Percentiles rank a stretch among this genome's conserved stretches.
These are phyloP conservation scores for Drosophila formosana DNA, from an alignment of 2,888 invertebrate genomes.

Conservation along the genomic window DNA sequence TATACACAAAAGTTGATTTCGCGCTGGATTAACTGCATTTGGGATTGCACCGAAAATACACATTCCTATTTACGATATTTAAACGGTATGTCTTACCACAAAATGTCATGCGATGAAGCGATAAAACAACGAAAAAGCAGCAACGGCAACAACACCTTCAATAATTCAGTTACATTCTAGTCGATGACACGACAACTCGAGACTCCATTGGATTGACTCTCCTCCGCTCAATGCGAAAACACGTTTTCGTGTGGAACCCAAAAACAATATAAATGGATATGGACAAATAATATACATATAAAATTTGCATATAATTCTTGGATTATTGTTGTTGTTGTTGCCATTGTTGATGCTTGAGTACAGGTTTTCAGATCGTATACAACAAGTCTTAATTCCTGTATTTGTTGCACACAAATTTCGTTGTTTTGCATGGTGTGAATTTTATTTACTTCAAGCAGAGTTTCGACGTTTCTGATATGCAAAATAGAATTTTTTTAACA, in stretches of 20 bases:
- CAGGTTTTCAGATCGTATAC: conserved; percentile 47
- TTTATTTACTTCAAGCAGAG: conserved; percentile 12
- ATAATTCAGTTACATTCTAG: conserved; percentile 23
- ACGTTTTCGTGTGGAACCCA: conserved; percentile 52
- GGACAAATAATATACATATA: conserved; percentile 8
- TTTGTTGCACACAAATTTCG: conserved; percentile 29
- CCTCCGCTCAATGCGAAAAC: conserved; percentile 55
- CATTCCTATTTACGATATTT: conserved; percentile 25
- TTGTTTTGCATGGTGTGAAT: conserved; percentile 16
- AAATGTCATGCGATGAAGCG: conserved; percentile 43
- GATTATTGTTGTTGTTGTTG: conserved; percentile 25
- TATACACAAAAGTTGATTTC: conserved; percentile 32
- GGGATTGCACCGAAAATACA: conserved; percentile 28
- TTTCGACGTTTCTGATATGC: conserved; percentile 55
- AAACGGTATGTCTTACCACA: conserved; percentile 50
- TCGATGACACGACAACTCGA: conserved; percentile 35
- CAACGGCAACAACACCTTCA: conserved; percentile 41
- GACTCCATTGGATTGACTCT: conserved; percentile 33
- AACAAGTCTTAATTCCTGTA: conserved; percentile 20
- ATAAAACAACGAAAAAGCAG: conserved; percentile 25
- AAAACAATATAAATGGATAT: conserved; percentile 20
- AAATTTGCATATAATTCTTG: conserved; percentile 71
- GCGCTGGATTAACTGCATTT: conserved; percentile 47
- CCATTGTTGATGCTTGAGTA: conserved; percentile 22
- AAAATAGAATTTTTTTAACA: neutral